phyloP scores from a whole-genome alignment of 2,888 invertebrate genomes.

The Dichetophora obliterata region DNA sequence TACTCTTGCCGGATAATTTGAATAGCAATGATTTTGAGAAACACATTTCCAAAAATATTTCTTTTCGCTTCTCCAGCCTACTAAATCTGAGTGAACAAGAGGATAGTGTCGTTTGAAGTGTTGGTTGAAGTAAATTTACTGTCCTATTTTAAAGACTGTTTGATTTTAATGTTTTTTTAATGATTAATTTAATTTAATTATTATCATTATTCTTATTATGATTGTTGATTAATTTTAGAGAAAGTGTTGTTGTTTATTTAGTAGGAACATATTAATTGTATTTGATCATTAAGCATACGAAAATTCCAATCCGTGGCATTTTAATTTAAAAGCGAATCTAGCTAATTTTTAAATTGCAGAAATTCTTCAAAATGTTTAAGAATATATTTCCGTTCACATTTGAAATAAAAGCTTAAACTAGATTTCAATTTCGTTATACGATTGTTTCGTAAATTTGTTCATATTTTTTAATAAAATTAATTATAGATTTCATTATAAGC shows the following conservation, averaged over 20 bases:
- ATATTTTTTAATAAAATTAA: no score
- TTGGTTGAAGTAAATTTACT: not conserved
- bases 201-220: no score
- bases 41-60: slow-evolving; percentile 67
- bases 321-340: no score
- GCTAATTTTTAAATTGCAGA: no score
- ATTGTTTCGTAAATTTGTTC: no score
- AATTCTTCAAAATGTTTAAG: not conserved
- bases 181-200: not conserved
- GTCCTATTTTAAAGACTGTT: slow-evolving; percentile 15
- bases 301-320: no score
- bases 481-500: no score
- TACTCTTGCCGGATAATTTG: slow-evolving; percentile 65
- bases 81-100: slow-evolving; percentile 66
- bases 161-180: not conserved
- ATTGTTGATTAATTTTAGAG: slow-evolving; percentile 24
- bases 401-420: not conserved
- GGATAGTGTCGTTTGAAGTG: slow-evolving; percentile 7
- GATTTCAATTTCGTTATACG: no score
- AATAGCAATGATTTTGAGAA: slow-evolving; percentile 68
- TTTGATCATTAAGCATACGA: no score
- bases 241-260: not conserved
- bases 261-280: no score
- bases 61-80: slow-evolving; percentile 68
- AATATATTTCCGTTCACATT: not conserved